Base-by-base conservation (phyloP, 2,113 vertebrate genomes). In the Chloroceryle aenea region DNA sequence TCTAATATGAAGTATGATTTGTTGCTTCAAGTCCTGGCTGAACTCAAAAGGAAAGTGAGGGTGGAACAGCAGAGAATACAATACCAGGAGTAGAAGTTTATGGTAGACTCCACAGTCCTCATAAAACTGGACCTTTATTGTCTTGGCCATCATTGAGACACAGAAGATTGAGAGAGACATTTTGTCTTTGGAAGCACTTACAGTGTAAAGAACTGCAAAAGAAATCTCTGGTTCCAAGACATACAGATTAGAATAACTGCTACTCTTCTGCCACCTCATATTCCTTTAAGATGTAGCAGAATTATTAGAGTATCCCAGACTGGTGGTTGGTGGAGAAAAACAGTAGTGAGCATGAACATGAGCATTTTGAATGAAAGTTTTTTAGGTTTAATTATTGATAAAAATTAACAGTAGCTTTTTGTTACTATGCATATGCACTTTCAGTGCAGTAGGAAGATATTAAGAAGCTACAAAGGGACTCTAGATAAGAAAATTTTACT, bases 1-100 rank as follows among this genome's bases (percentile, higher is more conserved):
- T 96, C 87, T 92, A 88, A 45, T 9, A 69, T 48, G n/a, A 66
- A 59, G 88, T 87, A 82, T 76, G 68, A 59, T 79, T 75, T 93
- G 42, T 61, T 87, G 72, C 29, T 96, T 96, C 85, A 90, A 89
- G 81, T 95, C 85, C 48, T 76, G 59, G 34, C 86, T 90, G 87
- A 87, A 83, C 90, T 96, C 81, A 36, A 55, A 93, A 83, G 72
- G 66, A 69, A 77, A 63, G 38, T 40, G 14, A 56, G 40, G 58
- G 47, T 85, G 73, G 74, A 91, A 77, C 42, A 25, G 34, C 22
- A 87, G 29, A 61, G 75, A 62, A 15, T 58, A 18, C 68, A 76
- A 26, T 66, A 12, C 34, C 32, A 69, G 55, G 40, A 95, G 20
- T 9, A 81, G 56, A 74, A 74, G 50, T 87, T 89, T 73, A 32